A percentile compares a stretch with the other conserved stretches of the same genome.
These are phyloP conservation scores for fruit fly (Drosophila melanogaster) DNA, from an alignment of 1,140 invertebrate species.

Conservation along the genomic window DNA sequence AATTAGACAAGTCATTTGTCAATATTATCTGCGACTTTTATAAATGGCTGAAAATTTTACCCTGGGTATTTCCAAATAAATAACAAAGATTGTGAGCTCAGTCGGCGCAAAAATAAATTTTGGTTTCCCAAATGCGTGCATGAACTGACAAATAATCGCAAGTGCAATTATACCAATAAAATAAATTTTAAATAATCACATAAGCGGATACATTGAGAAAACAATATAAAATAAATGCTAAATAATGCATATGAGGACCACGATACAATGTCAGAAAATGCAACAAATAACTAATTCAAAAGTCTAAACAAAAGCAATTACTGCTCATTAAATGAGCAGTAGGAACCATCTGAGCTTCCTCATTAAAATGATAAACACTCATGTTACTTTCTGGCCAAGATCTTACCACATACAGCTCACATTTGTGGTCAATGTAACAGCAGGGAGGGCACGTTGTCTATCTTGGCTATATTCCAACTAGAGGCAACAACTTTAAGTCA, in stretches of 20 bases:
- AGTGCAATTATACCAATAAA: too few relatives aligned
- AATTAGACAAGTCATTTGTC: conserved; percentile 67
- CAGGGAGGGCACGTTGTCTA: conserved; percentile 7
- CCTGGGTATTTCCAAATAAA: conserved; percentile 6
- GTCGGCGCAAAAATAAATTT: neutral
- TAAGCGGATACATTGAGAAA: neutral
- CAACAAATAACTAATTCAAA: too few relatives aligned
- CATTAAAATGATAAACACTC: conserved; percentile 62
- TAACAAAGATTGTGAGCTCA: neutral
- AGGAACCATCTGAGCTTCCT: conserved; percentile 23
- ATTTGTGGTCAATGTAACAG: conserved; percentile 54
- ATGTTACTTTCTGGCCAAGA: conserved; percentile 53
- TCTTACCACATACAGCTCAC: conserved; percentile 55
- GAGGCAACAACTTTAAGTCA: conserved; percentile 59
- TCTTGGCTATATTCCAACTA: conserved; percentile 61
- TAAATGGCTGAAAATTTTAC: conserved; percentile 41
- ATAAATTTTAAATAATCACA: too few relatives aligned
- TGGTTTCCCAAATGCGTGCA: neutral
- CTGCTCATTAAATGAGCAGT: neutral
- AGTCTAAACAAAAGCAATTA: neutral
- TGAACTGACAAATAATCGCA: too few relatives aligned
- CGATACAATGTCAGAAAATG: too few relatives aligned
- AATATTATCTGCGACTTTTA: conserved; percentile 60
- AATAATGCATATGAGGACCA: too few relatives aligned
- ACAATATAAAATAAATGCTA: too few relatives aligned